A percentile compares a stretch with the other conserved stretches of the same genome.
phyloP scores from a whole-genome alignment of 92 coral and sea anemone genomes.

The Siderastrea radians region DNA sequence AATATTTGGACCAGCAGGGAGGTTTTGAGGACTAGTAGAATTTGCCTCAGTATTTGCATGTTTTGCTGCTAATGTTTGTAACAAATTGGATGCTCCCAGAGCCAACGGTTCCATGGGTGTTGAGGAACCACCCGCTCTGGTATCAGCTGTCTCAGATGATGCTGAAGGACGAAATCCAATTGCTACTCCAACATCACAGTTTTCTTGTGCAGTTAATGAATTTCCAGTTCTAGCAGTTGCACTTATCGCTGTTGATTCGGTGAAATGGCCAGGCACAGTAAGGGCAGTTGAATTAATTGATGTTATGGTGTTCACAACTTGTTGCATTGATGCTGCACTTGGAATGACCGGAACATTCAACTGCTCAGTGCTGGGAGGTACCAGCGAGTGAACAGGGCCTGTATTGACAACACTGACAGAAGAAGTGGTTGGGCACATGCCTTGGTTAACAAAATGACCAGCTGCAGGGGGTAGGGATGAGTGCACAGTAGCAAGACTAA shows the following conservation, averaged over 20 bases:
- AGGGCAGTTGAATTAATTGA: background rate
- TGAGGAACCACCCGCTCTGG: background rate
- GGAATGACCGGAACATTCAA: background rate
- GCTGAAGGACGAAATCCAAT: background rate
- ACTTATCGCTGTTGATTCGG: background rate
- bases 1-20: background rate
- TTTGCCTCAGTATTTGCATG: background rate
- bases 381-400: background rate
- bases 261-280: background rate
- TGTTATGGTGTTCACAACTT: conserved; percentile 2
- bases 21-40: background rate
- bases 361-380: background rate
- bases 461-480: background rate
- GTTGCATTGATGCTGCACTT: background rate
- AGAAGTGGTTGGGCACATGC: background rate
- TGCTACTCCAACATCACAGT: background rate
- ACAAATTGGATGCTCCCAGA: conserved; percentile 13
- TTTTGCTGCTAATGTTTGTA: conserved; percentile 28
- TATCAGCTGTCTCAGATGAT: background rate
- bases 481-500: background rate
- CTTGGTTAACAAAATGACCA: background rate
- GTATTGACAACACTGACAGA: background rate
- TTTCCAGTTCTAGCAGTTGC: background rate
- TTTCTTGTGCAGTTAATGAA: background rate
- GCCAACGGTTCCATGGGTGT: background rate